phyloP scores from a whole-genome alignment of 2,888 invertebrate species.

The Baronia brevicornis region DNA sequence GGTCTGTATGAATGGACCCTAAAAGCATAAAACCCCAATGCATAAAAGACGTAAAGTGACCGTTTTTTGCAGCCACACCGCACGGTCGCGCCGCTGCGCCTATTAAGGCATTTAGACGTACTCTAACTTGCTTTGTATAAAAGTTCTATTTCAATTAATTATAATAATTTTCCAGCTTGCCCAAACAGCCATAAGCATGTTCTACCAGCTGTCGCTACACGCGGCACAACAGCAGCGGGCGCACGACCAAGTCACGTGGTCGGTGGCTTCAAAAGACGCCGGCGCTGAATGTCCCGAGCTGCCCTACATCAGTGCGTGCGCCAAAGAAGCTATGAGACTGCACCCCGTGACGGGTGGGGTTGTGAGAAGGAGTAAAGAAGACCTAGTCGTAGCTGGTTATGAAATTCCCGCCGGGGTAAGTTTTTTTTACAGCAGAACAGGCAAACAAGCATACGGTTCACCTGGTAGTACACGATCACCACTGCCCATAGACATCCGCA shows the following conservation, averaged over 20 bases:
- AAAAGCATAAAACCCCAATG: too few relatives aligned
- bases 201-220: conserved; percentile 60
- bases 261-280: conserved; percentile 39
- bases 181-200: conserved; percentile 57
- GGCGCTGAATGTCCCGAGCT: conserved; percentile 36
- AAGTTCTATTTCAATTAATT: background rate
- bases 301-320: conserved; percentile 49
- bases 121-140: too few relatives aligned
- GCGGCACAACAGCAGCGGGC: conserved; percentile 61
- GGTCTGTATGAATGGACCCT: too few relatives aligned
- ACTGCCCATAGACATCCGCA: too few relatives aligned
- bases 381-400: conserved; percentile 50
- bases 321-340: conserved; percentile 50
- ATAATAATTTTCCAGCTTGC: conserved; percentile 38
- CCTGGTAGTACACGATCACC: too few relatives aligned
- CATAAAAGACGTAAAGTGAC: too few relatives aligned
- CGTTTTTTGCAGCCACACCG: too few relatives aligned
- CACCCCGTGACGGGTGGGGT: conserved; percentile 63
- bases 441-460: too few relatives aligned
- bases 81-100: too few relatives aligned
- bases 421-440: conserved; percentile 5
- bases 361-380: conserved; percentile 44
- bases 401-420: conserved; percentile 61
- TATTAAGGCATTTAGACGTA: too few relatives aligned
- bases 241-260: conserved; percentile 58